Conservation (phyloP, 2,888 invertebrate species). For the Pterostichus madidus region DNA sequence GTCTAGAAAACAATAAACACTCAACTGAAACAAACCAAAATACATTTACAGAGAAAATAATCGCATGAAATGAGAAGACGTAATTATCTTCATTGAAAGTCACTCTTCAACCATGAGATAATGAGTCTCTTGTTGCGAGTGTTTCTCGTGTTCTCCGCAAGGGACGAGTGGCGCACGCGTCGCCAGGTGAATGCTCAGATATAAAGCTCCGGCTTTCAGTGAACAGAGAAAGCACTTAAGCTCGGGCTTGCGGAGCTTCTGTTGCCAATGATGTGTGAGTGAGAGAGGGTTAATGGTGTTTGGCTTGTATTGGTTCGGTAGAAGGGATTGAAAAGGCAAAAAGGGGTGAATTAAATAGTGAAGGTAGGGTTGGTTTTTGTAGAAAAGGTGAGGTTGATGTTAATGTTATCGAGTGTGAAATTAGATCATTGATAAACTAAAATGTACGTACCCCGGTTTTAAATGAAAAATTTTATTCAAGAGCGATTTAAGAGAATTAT, state of each 20-base stretch:
- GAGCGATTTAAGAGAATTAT: too few relatives aligned
- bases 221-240: constrained; percentile 5
- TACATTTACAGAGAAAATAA: constrained; percentile 21
- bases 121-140: neutral
- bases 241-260: neutral
- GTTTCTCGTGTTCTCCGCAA: constrained; percentile 1
- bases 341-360: constrained; percentile 14
- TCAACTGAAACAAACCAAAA: neutral
- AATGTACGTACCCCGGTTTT: too few relatives aligned
- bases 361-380: neutral
- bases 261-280: neutral
- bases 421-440: neutral
- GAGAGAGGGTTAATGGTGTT: constrained; percentile 23
- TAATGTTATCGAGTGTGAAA: neutral
- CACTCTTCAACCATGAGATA: neutral
- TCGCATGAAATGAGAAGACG: constrained; percentile 8
- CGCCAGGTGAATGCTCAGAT: neutral
- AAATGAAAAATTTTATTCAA: too few relatives aligned
- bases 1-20: constrained; percentile 3
- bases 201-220: neutral
- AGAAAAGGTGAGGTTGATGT: neutral
- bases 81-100: constrained; percentile 27
- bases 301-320: constrained; percentile 16
- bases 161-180: too few relatives aligned
- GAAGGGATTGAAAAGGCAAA: constrained; percentile 14